Base-by-base conservation (phyloP, 2,113 vertebrate species). In the Pangasianodon gigas region DNA sequence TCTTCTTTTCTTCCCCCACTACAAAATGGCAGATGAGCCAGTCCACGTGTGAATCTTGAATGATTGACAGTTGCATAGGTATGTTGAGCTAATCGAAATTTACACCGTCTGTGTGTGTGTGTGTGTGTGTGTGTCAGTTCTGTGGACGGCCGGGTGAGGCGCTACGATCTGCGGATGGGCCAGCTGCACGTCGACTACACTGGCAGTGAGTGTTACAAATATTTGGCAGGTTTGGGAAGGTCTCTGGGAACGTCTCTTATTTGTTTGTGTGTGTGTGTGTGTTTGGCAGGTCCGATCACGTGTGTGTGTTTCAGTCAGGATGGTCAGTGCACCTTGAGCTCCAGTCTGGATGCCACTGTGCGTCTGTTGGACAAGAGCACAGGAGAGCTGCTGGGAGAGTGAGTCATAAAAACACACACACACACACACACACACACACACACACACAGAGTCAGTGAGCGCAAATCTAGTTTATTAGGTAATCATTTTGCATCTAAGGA, bases 271-370 rank as follows among this genome's bases (percentile, higher is more conserved):
- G 44, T 75, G 24, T 54, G 62, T 69, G 77, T 74, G 19, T 69
- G 26, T 56, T n/a, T 88, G 60, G n/a, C 87, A 99, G 98, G 97
- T 94, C 97, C 98, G 67, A 97, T 99, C 94, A 98, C 97, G 1
- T 98, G 98, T n/a, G 97, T 97, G 88, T 98, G 98, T 91, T 98
- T 99, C 95, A 99, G 96, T 95, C 97, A 94, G 91, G 97, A 97
- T 0, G 95, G 96, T 8, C 97, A 97, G 87, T 97, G 97, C 9
- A 92, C 91, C 0, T 92, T 97, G 62, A 94, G 92, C 0, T 95
- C 97, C 89, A 96, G 91, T 88, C 95, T 99, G 88, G 98, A 98
- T 90, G 98, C 98, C 32, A 94, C 96, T 0, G 92, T 99, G 71
- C 93, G 97, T 29, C 97, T 99, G 32, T 94, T 99, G 41, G 98